Conservation (phyloP, 2,797 vertebrate genomes). For the Semotilus atromaculatus region DNA sequence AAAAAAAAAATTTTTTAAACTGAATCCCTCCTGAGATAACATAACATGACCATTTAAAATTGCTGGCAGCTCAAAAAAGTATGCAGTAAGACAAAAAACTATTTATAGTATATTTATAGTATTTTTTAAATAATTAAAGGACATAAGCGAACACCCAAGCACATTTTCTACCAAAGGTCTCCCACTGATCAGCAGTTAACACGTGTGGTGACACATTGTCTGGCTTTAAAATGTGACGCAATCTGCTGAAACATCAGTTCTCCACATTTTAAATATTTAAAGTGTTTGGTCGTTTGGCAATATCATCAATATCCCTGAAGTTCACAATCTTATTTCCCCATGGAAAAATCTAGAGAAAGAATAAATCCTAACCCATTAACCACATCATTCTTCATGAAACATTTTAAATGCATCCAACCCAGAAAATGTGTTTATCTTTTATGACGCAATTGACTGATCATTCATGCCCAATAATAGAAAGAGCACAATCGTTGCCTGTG, state of each 20-base stretch:
- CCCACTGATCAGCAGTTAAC: slow-evolving; percentile 18
- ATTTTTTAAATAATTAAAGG: slow-evolving; percentile 2
- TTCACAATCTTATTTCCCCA: slow-evolving; percentile 78
- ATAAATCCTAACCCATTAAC: slow-evolving; percentile 54
- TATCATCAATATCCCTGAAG: slow-evolving; percentile 75
- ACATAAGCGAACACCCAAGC: not conserved
- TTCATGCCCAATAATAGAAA: not conserved
- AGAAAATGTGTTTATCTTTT: not conserved
- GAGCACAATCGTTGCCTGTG: not conserved
- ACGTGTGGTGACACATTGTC: slow-evolving; percentile 31
- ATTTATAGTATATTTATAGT: no score
- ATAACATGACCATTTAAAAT: slow-evolving; percentile 6
- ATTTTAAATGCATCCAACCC: slow-evolving; percentile 7
- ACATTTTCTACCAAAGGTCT: not conserved
- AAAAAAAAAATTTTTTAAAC: not conserved
- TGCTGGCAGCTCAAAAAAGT: not conserved
- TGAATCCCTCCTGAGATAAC: slow-evolving; percentile 9
- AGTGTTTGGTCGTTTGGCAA: slow-evolving; percentile 60
- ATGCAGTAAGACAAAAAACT: not conserved
- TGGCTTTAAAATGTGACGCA: slow-evolving; percentile 51
- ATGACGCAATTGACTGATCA: not conserved
- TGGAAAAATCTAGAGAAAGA: slow-evolving; percentile 76
- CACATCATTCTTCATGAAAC: slow-evolving; percentile 10
- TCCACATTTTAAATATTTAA: slow-evolving; percentile 59
- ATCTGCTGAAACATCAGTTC: slow-evolving; percentile 52